Base-by-base conservation (phyloP, 2,888 invertebrate species). In the Caradrina kadenii region DNA sequence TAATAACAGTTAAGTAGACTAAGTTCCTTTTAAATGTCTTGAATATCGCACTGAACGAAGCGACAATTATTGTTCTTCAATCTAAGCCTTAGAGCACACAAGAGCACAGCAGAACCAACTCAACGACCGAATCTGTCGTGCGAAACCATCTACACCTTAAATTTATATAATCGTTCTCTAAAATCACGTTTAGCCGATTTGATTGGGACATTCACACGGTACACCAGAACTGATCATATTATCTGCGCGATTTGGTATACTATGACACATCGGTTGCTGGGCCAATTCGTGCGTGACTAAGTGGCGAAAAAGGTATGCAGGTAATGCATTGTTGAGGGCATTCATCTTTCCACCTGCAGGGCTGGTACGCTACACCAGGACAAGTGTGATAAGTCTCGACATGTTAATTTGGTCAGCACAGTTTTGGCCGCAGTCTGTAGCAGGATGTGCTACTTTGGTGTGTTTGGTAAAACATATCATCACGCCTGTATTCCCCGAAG, bases 191-290 rank as follows among this genome's bases (percentile, higher is more conserved):
- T 80, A 73, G 49, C 52, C 75, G 72, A 85, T 83, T 83, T 75
- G 83, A 71, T 85, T 85, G 83, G 81, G 73, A 83, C 76, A 78
- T 83, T 83, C 81, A 83, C 81, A 80, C 78, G 71, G 71, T 53
- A 66, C 50, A 69, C 64, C 79, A 68, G 52, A 69, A 63, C 85
- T 48, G 64, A 83, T 83, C 39, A n/a, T 42, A 67, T 83, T 80
- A 73, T 78, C 35, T 79, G 53, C 53, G 21, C 45, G 45, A 83
- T 83, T 80, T 63, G 73, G 56, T 56, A 72, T 73, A 73, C 75
- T 83, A 80, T 83, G 82, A 85, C 82, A 83, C 83, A 73, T 81
- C 68, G 26, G 70, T 75, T 73, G 83, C 70, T 71, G 62, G 55
- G 52, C 59, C n/a, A 69, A 76, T 65, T 74, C 83, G 85, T 83